A percentile compares a stretch with the other conserved stretches of the same genome.
phyloP scores from a whole-genome alignment of 2,113 vertebrate genomes.

The Protobothrops mucrosquamatus region DNA sequence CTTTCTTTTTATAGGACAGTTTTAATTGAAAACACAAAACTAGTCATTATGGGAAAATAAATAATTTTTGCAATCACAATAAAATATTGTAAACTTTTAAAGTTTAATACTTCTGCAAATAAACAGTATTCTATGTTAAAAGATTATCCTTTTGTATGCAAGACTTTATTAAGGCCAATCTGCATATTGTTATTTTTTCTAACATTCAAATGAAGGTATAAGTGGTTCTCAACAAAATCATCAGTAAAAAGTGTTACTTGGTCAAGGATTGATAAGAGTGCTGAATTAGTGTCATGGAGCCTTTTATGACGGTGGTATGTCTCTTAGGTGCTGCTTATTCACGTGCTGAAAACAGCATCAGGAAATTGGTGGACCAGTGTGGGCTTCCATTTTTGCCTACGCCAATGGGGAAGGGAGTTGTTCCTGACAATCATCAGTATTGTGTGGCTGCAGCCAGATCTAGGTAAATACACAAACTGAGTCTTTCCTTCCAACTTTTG shows the following conservation, averaged over 20 bases:
- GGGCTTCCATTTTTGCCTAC: conserved; percentile 91
- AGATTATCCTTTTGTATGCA: not conserved
- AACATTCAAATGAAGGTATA: not conserved
- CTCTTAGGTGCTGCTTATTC: conserved; percentile 88
- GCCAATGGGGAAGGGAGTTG: conserved; percentile 95
- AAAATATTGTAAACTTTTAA: not conserved
- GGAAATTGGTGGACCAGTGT: conserved; percentile 79
- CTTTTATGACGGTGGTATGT: conserved; percentile 7
- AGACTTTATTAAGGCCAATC: too few species aligned
- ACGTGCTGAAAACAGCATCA: conserved; percentile 79
- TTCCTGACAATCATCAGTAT: conserved; percentile 87
- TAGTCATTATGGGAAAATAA: not conserved
- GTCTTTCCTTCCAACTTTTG: conserved; percentile 25
- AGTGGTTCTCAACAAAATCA: not conserved
- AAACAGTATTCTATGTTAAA: not conserved
- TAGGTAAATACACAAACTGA: conserved; percentile 68
- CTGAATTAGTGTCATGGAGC: conserved; percentile 17
- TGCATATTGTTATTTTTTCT: not conserved
- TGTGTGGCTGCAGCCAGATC: conserved; percentile 93
- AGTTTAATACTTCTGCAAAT: not conserved
- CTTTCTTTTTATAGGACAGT: not conserved
- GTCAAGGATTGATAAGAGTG: not conserved
- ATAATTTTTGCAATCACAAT: not conserved
- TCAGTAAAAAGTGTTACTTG: not conserved
- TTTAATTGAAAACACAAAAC: not conserved